phyloP scores from a whole-genome alignment of 30 jellyfish, hydroid and myxozoan genomes.

The Aurelia sp. region DNA sequence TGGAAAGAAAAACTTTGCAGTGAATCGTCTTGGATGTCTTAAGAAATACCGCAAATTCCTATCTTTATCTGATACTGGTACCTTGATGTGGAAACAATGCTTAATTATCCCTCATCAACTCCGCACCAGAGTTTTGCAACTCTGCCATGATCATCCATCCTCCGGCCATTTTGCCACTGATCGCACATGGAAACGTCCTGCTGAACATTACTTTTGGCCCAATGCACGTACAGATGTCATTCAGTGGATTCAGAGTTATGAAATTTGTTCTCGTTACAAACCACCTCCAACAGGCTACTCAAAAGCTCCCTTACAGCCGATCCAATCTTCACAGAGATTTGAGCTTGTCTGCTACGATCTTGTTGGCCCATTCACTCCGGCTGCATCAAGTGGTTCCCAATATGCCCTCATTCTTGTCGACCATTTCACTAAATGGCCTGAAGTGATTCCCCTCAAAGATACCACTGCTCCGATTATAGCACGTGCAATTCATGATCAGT shows the following conservation, averaged over 20 bases:
- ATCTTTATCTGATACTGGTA: conserved; percentile 7
- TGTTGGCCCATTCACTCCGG: too few species aligned
- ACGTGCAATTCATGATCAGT: conserved; percentile 8
- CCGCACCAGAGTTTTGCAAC: conserved; percentile 6
- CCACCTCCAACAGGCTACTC: conserved; percentile 34
- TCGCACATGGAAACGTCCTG: conserved; percentile 35
- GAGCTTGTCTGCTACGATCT: conserved; percentile 35
- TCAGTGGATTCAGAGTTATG: conserved; percentile 18
- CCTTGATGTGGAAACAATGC: conserved; percentile 23
- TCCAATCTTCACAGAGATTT: too few species aligned
- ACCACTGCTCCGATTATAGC: conserved; percentile 18
- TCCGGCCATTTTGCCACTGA: conserved; percentile 25
- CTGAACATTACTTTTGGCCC: conserved; percentile 18
- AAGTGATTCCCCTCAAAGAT: conserved; percentile 38
- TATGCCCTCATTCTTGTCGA: neutral
- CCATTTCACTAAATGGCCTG: conserved; percentile 40
- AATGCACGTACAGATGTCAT: conserved; percentile 2
- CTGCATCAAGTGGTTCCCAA: neutral
- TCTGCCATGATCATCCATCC: conserved; percentile 48
- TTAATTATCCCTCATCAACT: conserved; percentile 12
- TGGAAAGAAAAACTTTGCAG: conserved; percentile 10
- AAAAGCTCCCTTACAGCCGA: conserved; percentile 35
- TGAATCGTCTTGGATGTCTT: conserved; percentile 3
- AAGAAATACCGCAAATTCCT: neutral
- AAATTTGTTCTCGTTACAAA: neutral